A percentile compares a stretch with the other conserved stretches of the same genome.
phyloP scores from a whole-genome alignment of 2,113 vertebrate genomes.

The Ophthalmolycus amberensis region DNA sequence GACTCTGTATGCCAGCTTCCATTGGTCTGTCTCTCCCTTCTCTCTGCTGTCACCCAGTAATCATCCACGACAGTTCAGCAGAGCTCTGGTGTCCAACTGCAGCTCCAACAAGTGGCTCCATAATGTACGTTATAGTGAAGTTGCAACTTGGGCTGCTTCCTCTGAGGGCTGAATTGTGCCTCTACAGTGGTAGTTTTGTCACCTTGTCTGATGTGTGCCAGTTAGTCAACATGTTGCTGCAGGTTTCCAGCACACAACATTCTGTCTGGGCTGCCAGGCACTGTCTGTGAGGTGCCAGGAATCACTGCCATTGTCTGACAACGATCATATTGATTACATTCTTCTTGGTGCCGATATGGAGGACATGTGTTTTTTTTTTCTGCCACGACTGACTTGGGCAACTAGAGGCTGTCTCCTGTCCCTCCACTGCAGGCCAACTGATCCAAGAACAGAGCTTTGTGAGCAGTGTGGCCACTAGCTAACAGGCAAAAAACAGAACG shows the following conservation, averaged over 20 bases:
- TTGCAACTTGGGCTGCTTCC: background rate
- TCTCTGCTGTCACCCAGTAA: constrained; percentile 32
- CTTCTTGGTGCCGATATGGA: background rate
- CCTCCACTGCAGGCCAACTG: background rate
- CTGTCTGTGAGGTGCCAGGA: background rate
- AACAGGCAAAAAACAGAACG: background rate
- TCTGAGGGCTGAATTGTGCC: background rate
- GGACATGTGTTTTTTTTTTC: background rate
- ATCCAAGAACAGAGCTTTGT: background rate
- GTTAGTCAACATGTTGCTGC: background rate
- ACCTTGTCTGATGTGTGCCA: background rate
- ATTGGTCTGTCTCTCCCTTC: constrained; percentile 24
- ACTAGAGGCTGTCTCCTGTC: background rate
- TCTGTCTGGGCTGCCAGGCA: background rate
- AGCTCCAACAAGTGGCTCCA: constrained; percentile 17
- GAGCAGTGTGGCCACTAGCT: background rate
- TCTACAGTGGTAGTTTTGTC: background rate
- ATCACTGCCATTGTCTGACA: background rate
- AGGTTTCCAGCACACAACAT: background rate
- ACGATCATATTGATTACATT: background rate
- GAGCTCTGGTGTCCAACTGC: constrained; percentile 12
- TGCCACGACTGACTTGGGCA: background rate
- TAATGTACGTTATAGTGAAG: background rate
- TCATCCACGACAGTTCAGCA: constrained; percentile 1
- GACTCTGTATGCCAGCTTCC: constrained; percentile 41